Evolutionary conservation across 2,797 vertebrate genomes (phyloP).

Genomic region (Amniataba percoides): DNA sequence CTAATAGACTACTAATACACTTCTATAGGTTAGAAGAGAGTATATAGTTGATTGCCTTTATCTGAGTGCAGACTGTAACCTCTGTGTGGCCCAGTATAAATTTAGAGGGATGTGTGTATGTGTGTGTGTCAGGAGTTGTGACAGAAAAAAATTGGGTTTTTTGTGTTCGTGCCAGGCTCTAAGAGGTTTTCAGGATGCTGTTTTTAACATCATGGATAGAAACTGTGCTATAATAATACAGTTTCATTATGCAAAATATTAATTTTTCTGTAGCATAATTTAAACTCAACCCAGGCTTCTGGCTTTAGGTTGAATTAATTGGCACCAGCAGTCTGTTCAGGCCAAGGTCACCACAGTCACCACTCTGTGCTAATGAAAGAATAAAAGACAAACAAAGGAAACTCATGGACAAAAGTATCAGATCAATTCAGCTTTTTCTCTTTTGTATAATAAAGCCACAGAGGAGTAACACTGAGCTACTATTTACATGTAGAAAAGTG

Average conservation of each 20-base stretch:
- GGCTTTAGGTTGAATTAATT: slow-evolving; percentile 21
- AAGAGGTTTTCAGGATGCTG: slow-evolving; percentile 31
- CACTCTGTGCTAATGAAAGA: slow-evolving; percentile 27
- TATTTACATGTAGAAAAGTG: slow-evolving; percentile 19
- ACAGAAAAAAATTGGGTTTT: slow-evolving; percentile 10
- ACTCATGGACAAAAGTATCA: slow-evolving; percentile 16
- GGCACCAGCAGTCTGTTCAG: slow-evolving; percentile 16
- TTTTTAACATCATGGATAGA: slow-evolving; percentile 18
- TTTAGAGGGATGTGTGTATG: slow-evolving; percentile 12
- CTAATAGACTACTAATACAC: slow-evolving; percentile 29
- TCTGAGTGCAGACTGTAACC: slow-evolving; percentile 23
- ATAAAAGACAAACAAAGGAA: slow-evolving; percentile 28
- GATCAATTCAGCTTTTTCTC: slow-evolving; percentile 18
- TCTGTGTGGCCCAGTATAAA: slow-evolving; percentile 12
- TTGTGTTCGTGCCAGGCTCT: slow-evolving; percentile 9
- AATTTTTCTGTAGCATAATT: not conserved
- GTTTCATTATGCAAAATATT: slow-evolving; percentile 15
- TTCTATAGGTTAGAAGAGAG: slow-evolving; percentile 27
- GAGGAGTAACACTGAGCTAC: not conserved
- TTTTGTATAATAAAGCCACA: slow-evolving; percentile 6
- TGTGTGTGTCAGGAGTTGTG: not conserved
- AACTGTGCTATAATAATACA: slow-evolving; percentile 17
- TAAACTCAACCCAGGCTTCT: slow-evolving; percentile 10
- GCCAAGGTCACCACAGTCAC: slow-evolving; percentile 17
- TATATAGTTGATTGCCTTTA: slow-evolving; percentile 28